Conservation (phyloP, 1,140 invertebrate genomes). For the Bombus waltoni region DNA sequence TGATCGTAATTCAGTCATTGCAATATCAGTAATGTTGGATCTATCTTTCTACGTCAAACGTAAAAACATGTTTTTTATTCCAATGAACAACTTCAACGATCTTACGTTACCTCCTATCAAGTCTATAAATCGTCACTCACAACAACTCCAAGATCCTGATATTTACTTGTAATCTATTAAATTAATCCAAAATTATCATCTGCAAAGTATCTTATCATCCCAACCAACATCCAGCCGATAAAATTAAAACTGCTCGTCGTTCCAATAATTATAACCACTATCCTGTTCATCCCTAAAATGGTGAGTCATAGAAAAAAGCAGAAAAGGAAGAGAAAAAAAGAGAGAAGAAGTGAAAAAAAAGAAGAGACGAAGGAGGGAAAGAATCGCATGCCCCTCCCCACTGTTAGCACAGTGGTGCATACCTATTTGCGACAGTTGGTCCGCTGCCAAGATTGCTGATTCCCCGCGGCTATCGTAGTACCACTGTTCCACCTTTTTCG, state of each 20-base stretch:
- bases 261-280: slow-evolving; percentile 30
- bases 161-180: background rate
- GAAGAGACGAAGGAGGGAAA: slow-evolving; percentile 38
- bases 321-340: background rate
- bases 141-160: background rate
- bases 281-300: slow-evolving; percentile 38
- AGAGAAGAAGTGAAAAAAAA: slow-evolving; percentile 52
- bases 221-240: background rate
- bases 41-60: background rate
- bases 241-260: slow-evolving; percentile 39
- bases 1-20: background rate
- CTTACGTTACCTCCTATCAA: no score
- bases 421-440: slow-evolving; percentile 75
- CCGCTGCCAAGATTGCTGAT: slow-evolving; percentile 74
- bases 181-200: background rate
- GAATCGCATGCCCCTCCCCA: slow-evolving; percentile 58
- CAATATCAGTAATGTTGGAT: background rate
- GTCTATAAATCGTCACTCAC: no score
- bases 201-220: background rate
- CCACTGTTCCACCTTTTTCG: slow-evolving; percentile 73
- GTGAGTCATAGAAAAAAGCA: slow-evolving; percentile 19
- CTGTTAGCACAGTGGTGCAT: slow-evolving; percentile 72
- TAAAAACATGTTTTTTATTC: background rate
- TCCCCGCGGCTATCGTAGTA: slow-evolving; percentile 75
- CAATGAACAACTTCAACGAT: no score